These are phyloP conservation scores for Emydoidea blandingii DNA, from an alignment of 2,797 vertebrate genomes.

Conservation along the genomic window DNA sequence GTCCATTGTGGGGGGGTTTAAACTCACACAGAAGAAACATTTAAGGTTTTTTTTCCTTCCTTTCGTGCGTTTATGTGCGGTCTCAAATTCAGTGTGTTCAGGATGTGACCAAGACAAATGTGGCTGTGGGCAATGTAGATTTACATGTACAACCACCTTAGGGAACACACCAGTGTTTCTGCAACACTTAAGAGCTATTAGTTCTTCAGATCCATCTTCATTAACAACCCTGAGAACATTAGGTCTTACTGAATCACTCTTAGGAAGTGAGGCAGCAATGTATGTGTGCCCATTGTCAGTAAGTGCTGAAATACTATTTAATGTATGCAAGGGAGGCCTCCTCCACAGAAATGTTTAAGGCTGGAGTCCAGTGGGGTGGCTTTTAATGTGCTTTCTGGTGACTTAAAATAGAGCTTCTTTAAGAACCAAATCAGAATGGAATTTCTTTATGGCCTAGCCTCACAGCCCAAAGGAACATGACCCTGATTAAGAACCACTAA, in stretches of 20 bases:
- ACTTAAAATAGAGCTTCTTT: background rate
- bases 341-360: background rate
- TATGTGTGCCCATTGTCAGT: background rate
- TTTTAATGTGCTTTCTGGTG: background rate
- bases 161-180: background rate
- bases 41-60: background rate
- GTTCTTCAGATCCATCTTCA: background rate
- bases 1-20: background rate
- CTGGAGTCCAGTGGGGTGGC: background rate
- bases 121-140: background rate
- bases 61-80: background rate
- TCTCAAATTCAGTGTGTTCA: background rate
- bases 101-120: background rate
- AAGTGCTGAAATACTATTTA: background rate
- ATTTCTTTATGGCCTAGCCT: background rate
- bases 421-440: accelerated
- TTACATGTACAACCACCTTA: background rate
- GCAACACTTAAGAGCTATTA: background rate
- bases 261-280: accelerated
- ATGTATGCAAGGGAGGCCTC: background rate
- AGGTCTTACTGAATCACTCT: background rate
- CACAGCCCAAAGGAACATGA: background rate
- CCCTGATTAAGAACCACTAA: background rate
- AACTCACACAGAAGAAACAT: background rate
- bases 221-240: background rate